Evolutionary conservation across 2,113 vertebrate genomes (phyloP).

Genomic region (Xiphophorus maculatus): DNA sequence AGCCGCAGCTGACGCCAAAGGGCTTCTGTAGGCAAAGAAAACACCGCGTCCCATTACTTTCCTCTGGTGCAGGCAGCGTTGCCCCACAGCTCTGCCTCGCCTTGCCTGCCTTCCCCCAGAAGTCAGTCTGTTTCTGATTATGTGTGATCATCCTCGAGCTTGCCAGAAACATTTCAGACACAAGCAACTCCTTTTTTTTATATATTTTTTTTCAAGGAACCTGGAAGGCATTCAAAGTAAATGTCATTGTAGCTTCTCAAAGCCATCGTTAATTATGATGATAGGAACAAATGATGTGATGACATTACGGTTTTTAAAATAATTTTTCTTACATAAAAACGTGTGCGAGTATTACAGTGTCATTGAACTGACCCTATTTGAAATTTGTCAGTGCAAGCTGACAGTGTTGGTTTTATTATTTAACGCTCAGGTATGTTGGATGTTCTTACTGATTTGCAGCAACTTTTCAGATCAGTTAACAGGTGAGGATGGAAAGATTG

Average conservation of each 20-base stretch:
- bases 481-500: neutral
- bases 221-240: conserved; percentile 67
- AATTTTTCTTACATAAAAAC: too few relatives aligned
- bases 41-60: conserved; percentile 69
- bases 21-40: conserved; percentile 80
- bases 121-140: conserved; percentile 78
- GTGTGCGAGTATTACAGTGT: neutral
- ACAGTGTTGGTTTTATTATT: neutral
- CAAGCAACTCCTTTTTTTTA: conserved; percentile 30
- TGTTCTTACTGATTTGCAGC: neutral
- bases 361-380: neutral
- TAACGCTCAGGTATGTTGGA: neutral
- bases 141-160: conserved; percentile 70
- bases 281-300: conserved; percentile 38
- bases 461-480: neutral
- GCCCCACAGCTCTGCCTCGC: conserved; percentile 39
- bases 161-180: conserved; percentile 71
- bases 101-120: conserved; percentile 24
- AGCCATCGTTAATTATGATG: conserved; percentile 65
- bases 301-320: neutral
- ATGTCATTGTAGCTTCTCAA: conserved; percentile 67
- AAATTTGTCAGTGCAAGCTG: too few relatives aligned
- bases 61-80: conserved; percentile 57
- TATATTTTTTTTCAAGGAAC: conserved; percentile 24
- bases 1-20: conserved; percentile 75